Evolutionary conservation across 2,888 invertebrate species (phyloP).

Genomic region (Drosophila cognata): DNA sequence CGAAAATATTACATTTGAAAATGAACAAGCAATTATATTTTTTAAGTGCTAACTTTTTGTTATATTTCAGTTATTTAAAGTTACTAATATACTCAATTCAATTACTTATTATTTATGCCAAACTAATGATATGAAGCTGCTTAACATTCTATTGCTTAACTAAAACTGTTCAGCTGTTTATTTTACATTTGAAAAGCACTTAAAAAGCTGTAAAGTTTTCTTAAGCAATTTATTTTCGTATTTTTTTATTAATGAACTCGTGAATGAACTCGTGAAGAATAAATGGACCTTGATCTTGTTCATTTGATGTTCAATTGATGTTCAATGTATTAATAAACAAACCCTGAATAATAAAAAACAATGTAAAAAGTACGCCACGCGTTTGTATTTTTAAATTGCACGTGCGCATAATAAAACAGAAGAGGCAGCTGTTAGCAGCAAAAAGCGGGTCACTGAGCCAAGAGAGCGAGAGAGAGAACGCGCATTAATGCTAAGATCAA

Average conservation of each 20-base stretch:
- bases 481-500: not conserved
- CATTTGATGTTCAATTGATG: conserved; percentile 3
- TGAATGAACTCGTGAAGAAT: not conserved
- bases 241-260: no score
- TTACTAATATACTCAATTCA: not conserved
- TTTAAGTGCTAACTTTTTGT: not conserved
- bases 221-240: not conserved
- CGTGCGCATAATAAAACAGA: conserved; percentile 4
- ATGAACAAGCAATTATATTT: not conserved
- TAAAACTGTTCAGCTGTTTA: not conserved
- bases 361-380: conserved; percentile 1
- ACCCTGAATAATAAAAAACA: not conserved
- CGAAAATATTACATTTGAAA: not conserved
- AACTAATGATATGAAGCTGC: not conserved
- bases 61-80: not conserved
- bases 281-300: conserved; percentile 25
- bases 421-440: not conserved
- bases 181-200: not conserved
- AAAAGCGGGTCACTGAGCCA: conserved; percentile 11
- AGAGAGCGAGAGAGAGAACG: not conserved
- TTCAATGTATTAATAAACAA: not conserved
- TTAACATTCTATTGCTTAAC: not conserved
- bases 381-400: conserved; percentile 14
- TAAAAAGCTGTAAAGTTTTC: no score
- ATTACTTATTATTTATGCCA: not conserved